A percentile compares a stretch with the other conserved stretches of the same genome.
These are phyloP conservation scores for Ganaspis brasiliensis DNA, from an alignment of 2,888 invertebrate genomes.

Conservation along the genomic window DNA sequence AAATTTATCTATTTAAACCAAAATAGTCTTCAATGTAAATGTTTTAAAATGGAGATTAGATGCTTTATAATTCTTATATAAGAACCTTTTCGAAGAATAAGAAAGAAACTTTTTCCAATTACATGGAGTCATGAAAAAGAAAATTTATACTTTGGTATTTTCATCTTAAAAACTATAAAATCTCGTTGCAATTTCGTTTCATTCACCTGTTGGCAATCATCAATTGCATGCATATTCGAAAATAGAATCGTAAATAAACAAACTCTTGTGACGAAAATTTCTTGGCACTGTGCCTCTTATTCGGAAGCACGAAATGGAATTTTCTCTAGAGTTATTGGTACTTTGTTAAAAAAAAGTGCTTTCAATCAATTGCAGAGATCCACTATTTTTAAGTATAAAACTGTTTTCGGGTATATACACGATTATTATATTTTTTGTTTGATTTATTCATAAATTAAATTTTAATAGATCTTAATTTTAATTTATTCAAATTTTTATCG, in stretches of 20 bases:
- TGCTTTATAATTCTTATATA: no score
- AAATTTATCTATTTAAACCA: no score
- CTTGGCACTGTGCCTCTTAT: slow-evolving; percentile 20
- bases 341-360: not conserved
- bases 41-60: no score
- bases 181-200: not conserved
- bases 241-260: slow-evolving; percentile 43
- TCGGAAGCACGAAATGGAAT: slow-evolving; percentile 2
- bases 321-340: not conserved
- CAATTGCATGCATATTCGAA: slow-evolving; percentile 13
- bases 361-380: not conserved
- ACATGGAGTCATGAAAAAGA: not conserved
- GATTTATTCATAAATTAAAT: no score
- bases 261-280: slow-evolving; percentile 26
- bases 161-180: not conserved
- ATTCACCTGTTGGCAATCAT: slow-evolving; percentile 33
- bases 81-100: not conserved
- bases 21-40: no score
- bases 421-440: no score
- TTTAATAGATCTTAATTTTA: no score
- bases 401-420: not conserved
- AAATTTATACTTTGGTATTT: not conserved
- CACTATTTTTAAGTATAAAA: no score
- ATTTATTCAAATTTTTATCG: no score
- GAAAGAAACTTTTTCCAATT: not conserved